Base-by-base conservation (phyloP, 2,113 vertebrate species). In the Paradoxurus hermaphroditus region DNA sequence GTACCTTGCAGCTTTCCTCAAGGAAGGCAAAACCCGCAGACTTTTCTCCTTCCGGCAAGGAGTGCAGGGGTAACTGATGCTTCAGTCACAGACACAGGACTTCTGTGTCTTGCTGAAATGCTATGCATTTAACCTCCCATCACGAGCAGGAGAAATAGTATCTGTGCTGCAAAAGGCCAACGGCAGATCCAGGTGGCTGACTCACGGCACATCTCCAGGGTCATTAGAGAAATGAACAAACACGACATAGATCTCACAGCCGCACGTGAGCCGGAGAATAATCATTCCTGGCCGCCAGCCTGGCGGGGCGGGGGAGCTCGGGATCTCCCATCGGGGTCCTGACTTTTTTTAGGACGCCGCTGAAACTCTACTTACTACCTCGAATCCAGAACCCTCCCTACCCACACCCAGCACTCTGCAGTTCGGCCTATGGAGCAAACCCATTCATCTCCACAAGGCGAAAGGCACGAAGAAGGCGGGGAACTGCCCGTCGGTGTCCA, bases 151-250 rank as follows among this genome's bases (percentile, higher is more conserved):
- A 59, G 73, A 97, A 72, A 94, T 86, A 97, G 88, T 91, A 96
- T 95, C 62, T 97, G 91, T 97, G 96, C 97, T 97, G 95, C 95
- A 92, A 98, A 98, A 97, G 83, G 90, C 96, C 86, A 93, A 90
- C 97, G 98, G 98, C 98, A 98, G 98, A 98, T 96, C 93, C 95
- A 96, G 97, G 97, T 97, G 97, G 97, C 97, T 98, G 97, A 98
- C 97, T 98, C 96, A 97, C 91, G 97, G 96, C 96, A 75, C 97
- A 97, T 98, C 98, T 98, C 97, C 93, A 97, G 97, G 96, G 94
- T 98, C 98, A 98, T 98, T 98, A 97, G 98, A 97, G 94, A 98
- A 98, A 94, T 96, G 97, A 92, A 97, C 91, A 97, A 98, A 92
- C 96, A 95, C 95, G 96, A 95, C 95, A 97, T 97, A 77, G 79